phyloP scores from a whole-genome alignment of 2,888 invertebrate species.

The Lissocephala sabroskyi region DNA sequence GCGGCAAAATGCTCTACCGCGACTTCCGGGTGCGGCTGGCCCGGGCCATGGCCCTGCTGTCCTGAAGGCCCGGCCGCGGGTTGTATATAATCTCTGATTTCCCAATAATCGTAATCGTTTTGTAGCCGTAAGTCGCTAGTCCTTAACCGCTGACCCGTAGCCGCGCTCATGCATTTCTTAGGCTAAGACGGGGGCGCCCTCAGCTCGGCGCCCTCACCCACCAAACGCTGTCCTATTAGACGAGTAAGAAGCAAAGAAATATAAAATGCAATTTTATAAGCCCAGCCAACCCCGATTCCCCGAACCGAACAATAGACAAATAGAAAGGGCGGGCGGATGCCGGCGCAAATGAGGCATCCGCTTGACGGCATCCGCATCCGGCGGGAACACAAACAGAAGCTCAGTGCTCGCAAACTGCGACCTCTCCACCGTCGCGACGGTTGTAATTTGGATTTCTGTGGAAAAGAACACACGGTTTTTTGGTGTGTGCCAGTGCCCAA shows the following conservation, averaged over 20 bases:
- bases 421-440: too few relatives aligned
- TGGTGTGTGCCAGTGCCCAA: too few relatives aligned
- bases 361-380: too few relatives aligned
- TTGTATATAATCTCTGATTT: conserved; percentile 6
- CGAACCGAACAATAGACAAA: too few relatives aligned
- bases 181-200: neutral
- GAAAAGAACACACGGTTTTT: too few relatives aligned
- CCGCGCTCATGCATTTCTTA: conserved; percentile 5
- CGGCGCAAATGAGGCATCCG: too few relatives aligned
- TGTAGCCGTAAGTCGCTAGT: too few relatives aligned
- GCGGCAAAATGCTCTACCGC: conserved; percentile 80
- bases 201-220: conserved; percentile 18
- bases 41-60: conserved; percentile 77
- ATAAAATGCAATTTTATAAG: conserved; percentile 59
- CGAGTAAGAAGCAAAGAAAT: conserved; percentile 44
- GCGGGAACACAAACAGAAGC: too few relatives aligned
- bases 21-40: conserved; percentile 81
- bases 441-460: too few relatives aligned
- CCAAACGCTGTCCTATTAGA: conserved; percentile 57
- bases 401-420: too few relatives aligned
- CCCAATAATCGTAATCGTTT: conserved; percentile 28
- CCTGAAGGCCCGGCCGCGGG: conserved; percentile 26
- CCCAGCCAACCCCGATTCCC: too few relatives aligned
- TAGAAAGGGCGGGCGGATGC: too few relatives aligned
- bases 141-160: conserved; percentile 33